Conservation (phyloP, 1,140 invertebrate species). For the Holotrichia oblita region DNA sequence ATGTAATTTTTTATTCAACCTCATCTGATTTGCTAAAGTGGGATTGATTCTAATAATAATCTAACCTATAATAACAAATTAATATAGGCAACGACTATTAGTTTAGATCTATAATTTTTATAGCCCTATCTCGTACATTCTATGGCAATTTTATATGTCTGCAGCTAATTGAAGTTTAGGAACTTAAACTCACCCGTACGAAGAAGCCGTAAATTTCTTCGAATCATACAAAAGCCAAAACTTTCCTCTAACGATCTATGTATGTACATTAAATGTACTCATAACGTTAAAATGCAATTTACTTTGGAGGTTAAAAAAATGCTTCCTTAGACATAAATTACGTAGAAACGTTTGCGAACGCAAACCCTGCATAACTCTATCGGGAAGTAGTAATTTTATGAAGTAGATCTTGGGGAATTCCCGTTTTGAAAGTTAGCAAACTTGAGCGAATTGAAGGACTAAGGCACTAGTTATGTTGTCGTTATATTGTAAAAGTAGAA, state of each 20-base stretch:
- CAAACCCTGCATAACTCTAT: background rate
- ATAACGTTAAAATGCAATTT: background rate
- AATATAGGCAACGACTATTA: too few relatives aligned
- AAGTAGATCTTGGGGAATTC: background rate
- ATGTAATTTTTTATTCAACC: too few relatives aligned
- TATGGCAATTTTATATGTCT: too few relatives aligned
- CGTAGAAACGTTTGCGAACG: background rate
- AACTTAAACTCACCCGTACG: too few relatives aligned
- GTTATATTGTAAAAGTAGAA: background rate
- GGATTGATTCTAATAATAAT: too few relatives aligned
- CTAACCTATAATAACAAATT: too few relatives aligned
- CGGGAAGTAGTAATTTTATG: background rate
- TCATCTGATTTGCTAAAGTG: too few relatives aligned
- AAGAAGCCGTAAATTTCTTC: background rate
- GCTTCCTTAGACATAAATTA: background rate
- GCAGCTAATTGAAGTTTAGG: too few relatives aligned
- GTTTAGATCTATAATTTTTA: too few relatives aligned
- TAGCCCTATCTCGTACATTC: too few relatives aligned
- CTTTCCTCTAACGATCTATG: background rate
- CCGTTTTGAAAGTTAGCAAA: slow-evolving; percentile 1
- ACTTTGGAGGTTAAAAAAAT: background rate
- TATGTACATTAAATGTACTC: background rate
- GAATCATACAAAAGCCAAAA: background rate
- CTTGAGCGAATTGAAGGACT: background rate
- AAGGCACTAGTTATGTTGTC: background rate